Percentiles rank a stretch among this genome's conserved stretches.
Evolutionary conservation across 1,140 invertebrate genomes (phyloP).

Genomic region (Pachypeltis micranthus): DNA sequence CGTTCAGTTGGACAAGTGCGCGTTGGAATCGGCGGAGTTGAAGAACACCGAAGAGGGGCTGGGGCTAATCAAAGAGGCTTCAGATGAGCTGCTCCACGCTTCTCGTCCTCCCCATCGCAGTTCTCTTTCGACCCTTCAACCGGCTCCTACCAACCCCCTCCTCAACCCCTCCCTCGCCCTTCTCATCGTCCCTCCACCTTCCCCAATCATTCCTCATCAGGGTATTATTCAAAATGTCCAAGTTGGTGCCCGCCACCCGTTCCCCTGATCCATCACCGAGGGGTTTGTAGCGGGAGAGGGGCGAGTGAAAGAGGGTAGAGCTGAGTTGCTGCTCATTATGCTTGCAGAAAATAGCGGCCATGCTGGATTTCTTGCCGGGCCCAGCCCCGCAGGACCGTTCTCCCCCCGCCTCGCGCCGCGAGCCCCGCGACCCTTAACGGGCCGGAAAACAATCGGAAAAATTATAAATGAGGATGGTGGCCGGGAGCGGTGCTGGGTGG

Average conservation of each 20-base stretch:
- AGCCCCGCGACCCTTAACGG: no score
- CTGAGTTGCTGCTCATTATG: slow-evolving; percentile 4
- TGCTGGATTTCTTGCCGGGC: slow-evolving; percentile 7
- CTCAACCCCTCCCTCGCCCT: not conserved
- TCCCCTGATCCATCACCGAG: no score
- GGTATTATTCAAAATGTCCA: slow-evolving; percentile 13
- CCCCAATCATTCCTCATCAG: no score
- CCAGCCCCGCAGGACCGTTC: not conserved
- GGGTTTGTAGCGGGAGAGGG: slow-evolving; percentile 4
- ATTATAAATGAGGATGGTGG: not conserved
- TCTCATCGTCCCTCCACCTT: no score
- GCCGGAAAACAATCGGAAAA: slow-evolving; percentile 12
- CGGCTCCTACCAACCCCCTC: no score
- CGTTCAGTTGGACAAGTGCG: no score
- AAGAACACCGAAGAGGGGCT: not conserved
- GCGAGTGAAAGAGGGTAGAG: not conserved
- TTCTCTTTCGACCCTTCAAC: no score
- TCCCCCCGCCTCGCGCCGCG: no score
- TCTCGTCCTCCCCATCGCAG: not conserved
- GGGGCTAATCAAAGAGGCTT: slow-evolving; percentile 8
- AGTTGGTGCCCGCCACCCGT: not conserved
- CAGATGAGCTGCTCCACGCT: not conserved
- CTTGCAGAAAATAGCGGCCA: slow-evolving; percentile 13
- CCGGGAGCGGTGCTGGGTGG: not conserved
- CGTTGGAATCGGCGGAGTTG: no score